Conservation (phyloP, 2,888 invertebrate species). For the Drosophila subsilvestris region DNA sequence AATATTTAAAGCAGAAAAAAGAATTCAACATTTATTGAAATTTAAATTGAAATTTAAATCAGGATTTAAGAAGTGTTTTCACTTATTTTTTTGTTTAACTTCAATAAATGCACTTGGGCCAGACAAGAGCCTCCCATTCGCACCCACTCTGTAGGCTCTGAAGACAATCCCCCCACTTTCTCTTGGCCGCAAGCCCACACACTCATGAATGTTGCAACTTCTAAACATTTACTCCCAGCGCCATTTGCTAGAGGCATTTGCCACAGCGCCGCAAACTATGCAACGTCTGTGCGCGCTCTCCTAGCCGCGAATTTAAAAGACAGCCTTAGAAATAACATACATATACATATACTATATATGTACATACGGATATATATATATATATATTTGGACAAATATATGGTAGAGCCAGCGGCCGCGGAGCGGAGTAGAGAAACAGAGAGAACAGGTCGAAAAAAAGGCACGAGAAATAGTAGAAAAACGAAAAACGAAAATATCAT, state of each 20-base stretch:
- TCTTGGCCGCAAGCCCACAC: slow-evolving; percentile 1
- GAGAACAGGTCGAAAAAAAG: slow-evolving; percentile 27
- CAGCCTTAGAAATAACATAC: background rate
- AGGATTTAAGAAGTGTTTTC: too few relatives aligned
- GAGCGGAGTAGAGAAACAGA: background rate
- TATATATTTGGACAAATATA: slow-evolving; percentile 28
- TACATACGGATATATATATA: background rate
- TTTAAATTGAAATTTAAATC: too few relatives aligned
- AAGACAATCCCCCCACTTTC: background rate
- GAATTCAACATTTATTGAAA: background rate
- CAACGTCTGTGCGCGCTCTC: background rate
- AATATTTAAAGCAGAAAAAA: background rate
- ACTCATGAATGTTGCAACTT: slow-evolving; percentile 27
- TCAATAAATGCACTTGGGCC: too few relatives aligned
- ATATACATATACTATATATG: background rate
- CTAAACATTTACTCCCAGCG: slow-evolving; percentile 35
- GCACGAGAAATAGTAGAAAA: slow-evolving; percentile 25
- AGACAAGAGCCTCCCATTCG: too few relatives aligned
- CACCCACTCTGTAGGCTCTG: background rate
- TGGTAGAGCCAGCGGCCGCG: slow-evolving; percentile 40
- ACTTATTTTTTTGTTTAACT: too few relatives aligned
- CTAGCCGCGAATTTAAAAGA: slow-evolving; percentile 1
- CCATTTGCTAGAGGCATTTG: background rate
- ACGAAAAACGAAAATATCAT: slow-evolving; percentile 40
- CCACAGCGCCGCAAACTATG: background rate